Evolutionary conservation across 2,888 invertebrate genomes (phyloP), one percentile per base, ranked within the genome.

Genomic region (Octonoba sinensis): DNA sequence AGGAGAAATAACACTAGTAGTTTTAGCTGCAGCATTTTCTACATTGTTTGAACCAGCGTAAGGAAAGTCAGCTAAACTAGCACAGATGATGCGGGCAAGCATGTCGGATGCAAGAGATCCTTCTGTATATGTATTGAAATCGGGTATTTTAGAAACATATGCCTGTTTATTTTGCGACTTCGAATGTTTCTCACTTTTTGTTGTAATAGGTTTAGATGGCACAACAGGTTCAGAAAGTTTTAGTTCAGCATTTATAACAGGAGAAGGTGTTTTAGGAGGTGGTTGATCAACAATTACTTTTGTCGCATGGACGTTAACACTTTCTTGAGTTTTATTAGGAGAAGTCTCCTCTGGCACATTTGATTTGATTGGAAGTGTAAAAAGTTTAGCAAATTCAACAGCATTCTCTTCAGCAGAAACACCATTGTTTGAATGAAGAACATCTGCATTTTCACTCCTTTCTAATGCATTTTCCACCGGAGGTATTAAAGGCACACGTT

Each of bases 71-170:
- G 83, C 84, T 65, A 84, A 66, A 64, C 84, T 84, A 6, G 84
- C 84, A 75, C 84, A 84, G 27, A 84, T 84, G 36, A 84, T 84
- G 12, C 83, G 78, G 57, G 83, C 83, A 36, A 84, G 65, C 82
- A 84, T 82, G 54, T 82, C 78, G 12, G 82, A 78, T 6, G 82
- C 82, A 18, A 82, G 76, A 46, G 82, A 72, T 15, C 76, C 82
- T 57, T 83, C 83, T n/a, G 79, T 49, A 73, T 74, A 83, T 44
- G 73, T 66, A n/a, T 60, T 66, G 27, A 76, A 71, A 24, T 82
- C 82, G 13, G 82, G 36, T 51, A 72, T 56, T 76, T 82, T 82
- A 24, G 82, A 54, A 62, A 51, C 47, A 54, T 66, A 74, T 11
- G 70, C 27, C 51, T 72, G 76, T 27, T 82, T 82, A 56, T 72